Evolutionary conservation across 2,888 invertebrate genomes (phyloP).

Genomic region (Chrysolina haemoptera): DNA sequence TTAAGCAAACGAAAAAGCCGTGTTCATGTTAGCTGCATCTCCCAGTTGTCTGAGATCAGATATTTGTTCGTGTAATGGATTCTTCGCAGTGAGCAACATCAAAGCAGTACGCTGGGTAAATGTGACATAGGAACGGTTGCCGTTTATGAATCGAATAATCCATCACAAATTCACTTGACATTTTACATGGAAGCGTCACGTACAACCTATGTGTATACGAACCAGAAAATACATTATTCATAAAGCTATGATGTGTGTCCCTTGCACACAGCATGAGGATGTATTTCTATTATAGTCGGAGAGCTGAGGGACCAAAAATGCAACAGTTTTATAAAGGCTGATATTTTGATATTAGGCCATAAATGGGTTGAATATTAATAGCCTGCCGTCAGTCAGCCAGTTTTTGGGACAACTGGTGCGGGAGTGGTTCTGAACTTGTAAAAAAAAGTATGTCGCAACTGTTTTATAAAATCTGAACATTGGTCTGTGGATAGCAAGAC

Average conservation of each 20-base stretch:
- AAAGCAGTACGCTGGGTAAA: neutral
- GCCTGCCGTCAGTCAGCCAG: too few species aligned
- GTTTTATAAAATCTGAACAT: too few species aligned
- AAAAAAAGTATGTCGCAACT: too few species aligned
- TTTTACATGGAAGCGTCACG: slow-evolving; percentile 61
- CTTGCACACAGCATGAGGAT: slow-evolving; percentile 6
- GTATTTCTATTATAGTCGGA: slow-evolving; percentile 19
- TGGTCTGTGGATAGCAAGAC: too few species aligned
- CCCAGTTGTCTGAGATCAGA: too few species aligned
- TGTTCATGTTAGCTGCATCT: too few species aligned
- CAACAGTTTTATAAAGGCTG: neutral
- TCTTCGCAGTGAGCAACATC: neutral
- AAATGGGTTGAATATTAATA: too few species aligned
- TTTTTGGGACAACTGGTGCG: too few species aligned
- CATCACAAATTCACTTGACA: slow-evolving; percentile 63
- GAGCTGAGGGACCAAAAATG: too few species aligned
- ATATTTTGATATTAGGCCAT: too few species aligned
- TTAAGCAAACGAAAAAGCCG: too few species aligned
- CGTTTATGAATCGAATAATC: slow-evolving; percentile 60
- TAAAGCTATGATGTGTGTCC: slow-evolving; percentile 25
- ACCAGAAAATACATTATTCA: slow-evolving; percentile 43
- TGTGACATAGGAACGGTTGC: slow-evolving; percentile 38
- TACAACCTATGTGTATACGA: slow-evolving; percentile 41
- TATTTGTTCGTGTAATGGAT: neutral
- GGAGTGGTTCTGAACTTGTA: too few species aligned